phyloP scores from a whole-genome alignment of 2,797 vertebrate genomes.

The Echeneis naucrates region DNA sequence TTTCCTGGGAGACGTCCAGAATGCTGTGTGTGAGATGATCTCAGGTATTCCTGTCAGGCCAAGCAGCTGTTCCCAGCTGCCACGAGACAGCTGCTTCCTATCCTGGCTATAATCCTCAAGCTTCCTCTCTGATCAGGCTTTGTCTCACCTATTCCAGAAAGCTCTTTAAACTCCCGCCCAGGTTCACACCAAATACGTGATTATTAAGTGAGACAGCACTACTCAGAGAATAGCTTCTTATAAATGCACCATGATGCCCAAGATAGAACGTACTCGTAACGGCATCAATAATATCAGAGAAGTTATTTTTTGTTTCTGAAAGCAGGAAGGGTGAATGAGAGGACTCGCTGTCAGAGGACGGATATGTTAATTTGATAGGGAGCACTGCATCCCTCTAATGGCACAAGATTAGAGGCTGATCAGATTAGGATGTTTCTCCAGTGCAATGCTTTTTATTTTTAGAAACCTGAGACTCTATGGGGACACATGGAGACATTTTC shows the following conservation, averaged over 20 bases:
- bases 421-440: constrained; percentile 76
- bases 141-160: constrained; percentile 58
- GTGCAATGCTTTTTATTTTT: constrained; percentile 82
- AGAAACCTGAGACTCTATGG: constrained; percentile 72
- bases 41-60: constrained; percentile 70
- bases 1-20: constrained; percentile 69
- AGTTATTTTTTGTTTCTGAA: constrained; percentile 36
- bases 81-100: constrained; percentile 55
- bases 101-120: constrained; percentile 66
- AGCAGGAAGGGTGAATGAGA: constrained; percentile 31
- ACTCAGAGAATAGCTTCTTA: constrained; percentile 42
- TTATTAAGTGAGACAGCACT: constrained; percentile 27
- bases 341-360: constrained; percentile 48
- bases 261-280: constrained; percentile 30
- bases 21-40: constrained; percentile 60
- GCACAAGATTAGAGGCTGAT: constrained; percentile 80
- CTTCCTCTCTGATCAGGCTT: constrained; percentile 53
- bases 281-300: constrained; percentile 15
- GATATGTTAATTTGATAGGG: constrained; percentile 79
- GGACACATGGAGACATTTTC: constrained; percentile 51
- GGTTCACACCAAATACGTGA: constrained; percentile 50
- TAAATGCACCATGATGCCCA: constrained; percentile 36
- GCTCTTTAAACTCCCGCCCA: constrained; percentile 57
- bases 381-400: constrained; percentile 75
- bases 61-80: constrained; percentile 56